A percentile compares a stretch with the other conserved stretches of the same genome.
Evolutionary conservation across 1,140 invertebrate genomes (phyloP).

Genomic region (Danaus melanippus): DNA sequence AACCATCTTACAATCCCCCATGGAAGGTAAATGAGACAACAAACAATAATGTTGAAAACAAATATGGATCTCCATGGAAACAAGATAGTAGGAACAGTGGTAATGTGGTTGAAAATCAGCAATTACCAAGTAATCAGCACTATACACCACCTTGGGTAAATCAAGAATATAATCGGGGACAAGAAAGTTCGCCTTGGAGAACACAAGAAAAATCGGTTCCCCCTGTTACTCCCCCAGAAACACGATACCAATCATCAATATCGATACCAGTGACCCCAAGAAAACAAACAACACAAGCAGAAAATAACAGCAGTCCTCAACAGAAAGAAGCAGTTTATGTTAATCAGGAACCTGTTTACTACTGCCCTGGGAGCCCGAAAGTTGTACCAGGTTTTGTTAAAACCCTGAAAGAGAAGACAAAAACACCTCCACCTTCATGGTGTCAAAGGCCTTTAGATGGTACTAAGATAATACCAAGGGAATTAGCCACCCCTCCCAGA

Average conservation of each 20-base stretch:
- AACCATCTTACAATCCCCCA: slow-evolving; percentile 42
- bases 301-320: slow-evolving; percentile 43
- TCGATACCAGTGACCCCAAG: slow-evolving; percentile 64
- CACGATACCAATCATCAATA: slow-evolving; percentile 64
- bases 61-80: slow-evolving; percentile 40
- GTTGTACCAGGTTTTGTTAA: slow-evolving; percentile 65
- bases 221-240: slow-evolving; percentile 41
- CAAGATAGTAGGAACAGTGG: slow-evolving; percentile 33
- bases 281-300: slow-evolving; percentile 46
- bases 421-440: slow-evolving; percentile 66
- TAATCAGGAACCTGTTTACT: slow-evolving; percentile 59
- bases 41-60: slow-evolving; percentile 40
- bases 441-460: slow-evolving; percentile 58
- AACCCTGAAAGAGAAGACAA: slow-evolving; percentile 64
- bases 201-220: slow-evolving; percentile 33
- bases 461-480: slow-evolving; percentile 45
- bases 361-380: slow-evolving; percentile 61
- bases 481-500: slow-evolving; percentile 52
- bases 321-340: slow-evolving; percentile 57
- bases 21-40: slow-evolving; percentile 49
- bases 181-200: slow-evolving; percentile 41
- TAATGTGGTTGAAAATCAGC: slow-evolving; percentile 14
- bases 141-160: slow-evolving; percentile 45
- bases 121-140: slow-evolving; percentile 30
- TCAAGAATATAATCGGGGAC: slow-evolving; percentile 47